Conservation (phyloP, 1,140 invertebrate species). For the Apis cerana region DNA sequence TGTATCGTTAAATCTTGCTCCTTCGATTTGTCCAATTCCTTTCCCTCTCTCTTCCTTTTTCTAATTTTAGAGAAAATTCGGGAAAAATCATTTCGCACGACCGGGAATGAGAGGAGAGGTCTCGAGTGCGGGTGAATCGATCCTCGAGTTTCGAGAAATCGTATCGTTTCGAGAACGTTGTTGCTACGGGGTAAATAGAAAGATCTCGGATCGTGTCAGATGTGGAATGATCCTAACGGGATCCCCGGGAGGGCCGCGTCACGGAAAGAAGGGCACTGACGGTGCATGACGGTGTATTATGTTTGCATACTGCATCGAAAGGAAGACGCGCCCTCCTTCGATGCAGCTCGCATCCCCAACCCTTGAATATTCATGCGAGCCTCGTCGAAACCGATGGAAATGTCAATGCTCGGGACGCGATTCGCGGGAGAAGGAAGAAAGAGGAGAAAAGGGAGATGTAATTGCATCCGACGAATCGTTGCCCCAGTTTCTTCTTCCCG, state of each 20-base stretch:
- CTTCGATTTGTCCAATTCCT: too few relatives aligned
- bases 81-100: too few relatives aligned
- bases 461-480: background rate
- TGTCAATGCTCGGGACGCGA: background rate
- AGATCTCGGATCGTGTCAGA: background rate
- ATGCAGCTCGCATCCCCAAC: background rate
- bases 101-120: too few relatives aligned
- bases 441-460: background rate
- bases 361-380: constrained; percentile 35
- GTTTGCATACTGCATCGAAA: constrained; percentile 20
- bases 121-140: too few relatives aligned
- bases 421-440: background rate
- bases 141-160: too few relatives aligned
- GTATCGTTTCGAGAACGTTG: background rate
- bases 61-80: too few relatives aligned
- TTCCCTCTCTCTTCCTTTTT: too few relatives aligned
- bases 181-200: background rate
- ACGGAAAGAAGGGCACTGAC: background rate
- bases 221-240: background rate
- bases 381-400: constrained; percentile 8
- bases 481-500: too few relatives aligned
- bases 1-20: too few relatives aligned
- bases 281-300: constrained; percentile 17
- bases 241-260: background rate
- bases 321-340: constrained; percentile 8